Percentiles rank a stretch among this genome's conserved stretches.
These are phyloP conservation scores for Nesogale talazaci DNA, from an alignment of 2,113 vertebrate species.

Conservation along the genomic window DNA sequence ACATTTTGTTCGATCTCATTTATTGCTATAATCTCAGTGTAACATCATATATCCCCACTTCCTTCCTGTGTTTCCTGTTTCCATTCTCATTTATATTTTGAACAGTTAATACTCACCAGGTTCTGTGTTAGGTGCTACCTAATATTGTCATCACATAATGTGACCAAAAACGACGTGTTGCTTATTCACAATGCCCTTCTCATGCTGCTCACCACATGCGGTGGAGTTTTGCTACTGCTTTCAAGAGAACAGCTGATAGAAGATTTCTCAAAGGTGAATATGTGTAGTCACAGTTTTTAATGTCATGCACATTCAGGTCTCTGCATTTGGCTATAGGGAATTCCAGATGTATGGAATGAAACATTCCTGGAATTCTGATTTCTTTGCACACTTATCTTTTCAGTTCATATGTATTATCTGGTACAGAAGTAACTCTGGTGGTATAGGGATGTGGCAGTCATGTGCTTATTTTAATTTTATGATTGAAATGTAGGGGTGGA, in stretches of 20 bases:
- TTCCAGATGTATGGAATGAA: slow-evolving; percentile 25
- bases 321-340: not conserved
- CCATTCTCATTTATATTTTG: not conserved
- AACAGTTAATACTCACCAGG: not conserved
- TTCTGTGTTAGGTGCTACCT: not conserved
- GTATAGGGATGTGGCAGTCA: too few relatives aligned
- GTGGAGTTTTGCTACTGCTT: not conserved
- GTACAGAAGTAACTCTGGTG: not conserved
- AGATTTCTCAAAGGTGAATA: not conserved
- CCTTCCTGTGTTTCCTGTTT: too few relatives aligned
- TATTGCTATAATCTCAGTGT: too few relatives aligned
- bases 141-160: slow-evolving; percentile 4
- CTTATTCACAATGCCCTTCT: not conserved
- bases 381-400: not conserved
- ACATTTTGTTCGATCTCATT: too few relatives aligned
- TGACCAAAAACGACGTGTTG: not conserved
- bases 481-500: too few relatives aligned
- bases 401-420: not conserved
- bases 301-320: not conserved
- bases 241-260: not conserved
- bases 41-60: too few relatives aligned
- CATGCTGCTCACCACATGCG: not conserved
- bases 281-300: not conserved
- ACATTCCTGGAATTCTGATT: not conserved
- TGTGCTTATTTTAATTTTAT: too few relatives aligned